These are phyloP conservation scores for Peromyscus aztecus DNA, from an alignment of 2,797 vertebrate species.

Conservation along the genomic window DNA sequence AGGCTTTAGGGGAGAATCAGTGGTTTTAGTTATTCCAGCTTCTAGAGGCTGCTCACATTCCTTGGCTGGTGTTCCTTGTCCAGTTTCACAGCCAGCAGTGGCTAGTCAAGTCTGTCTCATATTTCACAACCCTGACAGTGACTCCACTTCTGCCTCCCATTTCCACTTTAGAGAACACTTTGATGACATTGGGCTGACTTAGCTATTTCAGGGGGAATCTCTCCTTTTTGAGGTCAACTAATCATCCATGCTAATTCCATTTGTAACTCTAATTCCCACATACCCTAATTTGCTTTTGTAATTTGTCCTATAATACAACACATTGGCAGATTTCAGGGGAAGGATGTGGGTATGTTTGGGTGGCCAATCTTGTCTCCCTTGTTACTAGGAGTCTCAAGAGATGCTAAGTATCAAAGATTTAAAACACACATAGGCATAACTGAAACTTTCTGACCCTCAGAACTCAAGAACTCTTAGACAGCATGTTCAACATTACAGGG, in stretches of 20 bases:
- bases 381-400: constrained; percentile 29
- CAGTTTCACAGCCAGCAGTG: not conserved
- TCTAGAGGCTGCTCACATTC: not conserved
- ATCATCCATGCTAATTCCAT: constrained; percentile 40
- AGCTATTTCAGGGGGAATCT: not conserved
- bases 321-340: not conserved
- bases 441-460: constrained; percentile 2
- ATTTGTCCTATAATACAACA: not conserved
- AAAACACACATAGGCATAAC: not conserved
- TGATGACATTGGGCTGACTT: not conserved
- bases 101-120: not conserved
- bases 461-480: constrained; percentile 16
- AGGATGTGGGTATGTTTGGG: not conserved
- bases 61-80: not conserved
- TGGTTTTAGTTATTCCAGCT: not conserved
- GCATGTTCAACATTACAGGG: not conserved
- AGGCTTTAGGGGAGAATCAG: not conserved
- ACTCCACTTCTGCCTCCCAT: not conserved
- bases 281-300: not conserved
- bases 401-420: not conserved
- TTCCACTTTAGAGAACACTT: constrained; percentile 1
- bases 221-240: not conserved
- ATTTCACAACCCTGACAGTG: not conserved
- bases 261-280: constrained; percentile 12
- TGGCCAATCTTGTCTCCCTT: not conserved